Base-by-base conservation (phyloP, 2,113 vertebrate species). In the Datnioides undecimradiatus region DNA sequence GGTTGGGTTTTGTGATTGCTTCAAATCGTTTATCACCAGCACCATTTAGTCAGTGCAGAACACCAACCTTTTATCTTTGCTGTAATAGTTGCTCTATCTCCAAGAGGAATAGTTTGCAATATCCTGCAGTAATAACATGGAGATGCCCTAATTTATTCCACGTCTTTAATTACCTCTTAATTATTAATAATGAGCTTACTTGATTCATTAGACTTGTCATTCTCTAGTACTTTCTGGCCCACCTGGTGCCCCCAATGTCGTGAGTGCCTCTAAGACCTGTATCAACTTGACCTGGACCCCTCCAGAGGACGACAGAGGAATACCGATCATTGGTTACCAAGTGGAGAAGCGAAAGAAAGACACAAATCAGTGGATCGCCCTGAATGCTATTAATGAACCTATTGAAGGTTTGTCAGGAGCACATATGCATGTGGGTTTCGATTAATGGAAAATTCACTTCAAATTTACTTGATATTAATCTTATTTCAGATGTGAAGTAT, bases 311-410 rank as follows among this genome's bases (percentile, higher is more conserved):
- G 90, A 93, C 0, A 91, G 92, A 64, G 92, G 93, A 1, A 78
- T 88, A 83, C 94, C 86, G 57, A 94, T 97, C 46, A 79, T 94
- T 71, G 96, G 97, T 29, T 98, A 98, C 73, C 64, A 94, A 0
- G 0, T 97, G 13, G 97, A 98, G 59, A 97, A 97, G 65, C 90
- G 94, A 33, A 97, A 96, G 88, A 96, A 94, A 70, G 96, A 96
- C 2, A 96, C 95, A 48, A 84, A 74, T 31, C 82, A 88, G 31
- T 98, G 96, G 97, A 89, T 90, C n/a, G 73, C 94, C 3, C 90
- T 96, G 70, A 95, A 95, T 80, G 43, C 84, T 21, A 84, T 90
- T 6, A 94, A 87, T 0, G 85, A 90, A 58, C 96, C 95, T 0
- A 67, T 95, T 73, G 52, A 93, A 82, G 96, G 96, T 98, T 76